phyloP scores from a whole-genome alignment of 2,113 vertebrate species.

The Pedetes capensis region DNA sequence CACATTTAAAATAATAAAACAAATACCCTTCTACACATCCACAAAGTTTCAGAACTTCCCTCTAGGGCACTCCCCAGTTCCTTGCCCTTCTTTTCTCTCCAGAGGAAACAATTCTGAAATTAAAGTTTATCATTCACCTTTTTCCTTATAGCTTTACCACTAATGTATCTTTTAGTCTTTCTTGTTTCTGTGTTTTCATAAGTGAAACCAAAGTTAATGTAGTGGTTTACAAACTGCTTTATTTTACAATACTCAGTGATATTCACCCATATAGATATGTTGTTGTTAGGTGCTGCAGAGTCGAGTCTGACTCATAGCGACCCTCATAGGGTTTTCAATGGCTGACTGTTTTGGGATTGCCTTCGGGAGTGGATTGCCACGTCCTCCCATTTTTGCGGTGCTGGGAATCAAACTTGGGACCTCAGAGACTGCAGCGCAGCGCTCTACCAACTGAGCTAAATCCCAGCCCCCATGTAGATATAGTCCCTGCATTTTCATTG shows the following conservation, averaged over 20 bases:
- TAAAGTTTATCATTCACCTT: background rate
- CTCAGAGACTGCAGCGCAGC: too few species aligned
- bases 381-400: too few species aligned
- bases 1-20: background rate
- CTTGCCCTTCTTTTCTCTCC: background rate
- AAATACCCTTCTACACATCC: background rate
- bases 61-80: background rate
- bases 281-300: too few species aligned
- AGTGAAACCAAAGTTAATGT: background rate
- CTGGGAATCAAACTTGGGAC: too few species aligned
- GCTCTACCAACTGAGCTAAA: too few species aligned
- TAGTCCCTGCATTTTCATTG: background rate
- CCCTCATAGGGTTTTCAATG: too few species aligned
- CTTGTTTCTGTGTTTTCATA: background rate
- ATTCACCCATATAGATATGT: too few species aligned
- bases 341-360: too few species aligned
- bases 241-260: background rate
- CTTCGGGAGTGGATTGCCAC: too few species aligned
- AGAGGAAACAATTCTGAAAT: background rate
- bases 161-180: background rate
- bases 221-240: background rate
- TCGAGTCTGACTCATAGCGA: too few species aligned
- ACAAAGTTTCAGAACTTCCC: background rate
- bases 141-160: background rate
- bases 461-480: too few species aligned